A percentile compares a stretch with the other conserved stretches of the same genome.
Conservation (phyloP, 2,888 invertebrate species). For the Schizaphis graminum region DNA sequence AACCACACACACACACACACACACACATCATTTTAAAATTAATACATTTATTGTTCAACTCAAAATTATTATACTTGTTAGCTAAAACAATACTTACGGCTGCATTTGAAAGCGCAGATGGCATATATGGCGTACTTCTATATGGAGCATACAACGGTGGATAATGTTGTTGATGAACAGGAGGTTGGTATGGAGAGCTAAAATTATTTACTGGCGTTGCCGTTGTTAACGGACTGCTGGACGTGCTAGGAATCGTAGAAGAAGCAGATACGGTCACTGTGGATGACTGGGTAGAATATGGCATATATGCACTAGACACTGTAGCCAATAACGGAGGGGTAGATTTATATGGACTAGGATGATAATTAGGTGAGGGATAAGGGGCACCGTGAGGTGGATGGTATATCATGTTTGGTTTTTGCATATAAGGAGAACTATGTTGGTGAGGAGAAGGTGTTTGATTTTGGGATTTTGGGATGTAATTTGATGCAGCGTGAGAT, state of each 20-base stretch:
- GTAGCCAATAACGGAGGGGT: constrained; percentile 36
- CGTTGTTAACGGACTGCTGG: constrained; percentile 56
- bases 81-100: constrained; percentile 49
- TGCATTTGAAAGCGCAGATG: constrained; percentile 71
- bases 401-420: constrained; percentile 49
- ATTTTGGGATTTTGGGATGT: constrained; percentile 53
- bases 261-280: constrained; percentile 57
- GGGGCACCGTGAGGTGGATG: constrained; percentile 68
- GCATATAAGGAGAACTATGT: constrained; percentile 48
- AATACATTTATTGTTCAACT: no score
- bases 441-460: constrained; percentile 50
- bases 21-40: no score
- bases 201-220: constrained; percentile 57
- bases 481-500: constrained; percentile 66
- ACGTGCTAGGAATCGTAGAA: constrained; percentile 49
- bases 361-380: constrained; percentile 64
- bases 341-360: constrained; percentile 54
- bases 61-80: neutral
- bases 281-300: constrained; percentile 70
- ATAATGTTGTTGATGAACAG: constrained; percentile 70
- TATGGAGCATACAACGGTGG: constrained; percentile 84
- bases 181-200: constrained; percentile 67
- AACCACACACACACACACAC: no score
- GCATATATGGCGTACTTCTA: constrained; percentile 82
- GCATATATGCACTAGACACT: constrained; percentile 46